Conservation (phyloP, 2,113 vertebrate species). For the Phasianus colchicus region DNA sequence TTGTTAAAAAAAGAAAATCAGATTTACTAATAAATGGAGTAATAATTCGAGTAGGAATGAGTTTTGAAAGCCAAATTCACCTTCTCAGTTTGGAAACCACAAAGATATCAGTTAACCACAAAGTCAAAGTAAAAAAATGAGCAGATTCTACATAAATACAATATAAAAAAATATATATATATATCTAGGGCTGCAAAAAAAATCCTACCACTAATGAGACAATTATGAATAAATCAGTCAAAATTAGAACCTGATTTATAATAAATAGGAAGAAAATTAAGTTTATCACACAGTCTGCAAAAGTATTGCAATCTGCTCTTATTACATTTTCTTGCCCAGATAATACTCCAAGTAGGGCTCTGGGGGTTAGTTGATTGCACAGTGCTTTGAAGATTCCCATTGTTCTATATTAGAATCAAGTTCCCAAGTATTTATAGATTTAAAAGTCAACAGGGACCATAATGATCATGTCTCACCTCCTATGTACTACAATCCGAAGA, state of each 20-base stretch:
- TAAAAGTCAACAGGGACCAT: neutral
- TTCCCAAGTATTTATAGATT: neutral
- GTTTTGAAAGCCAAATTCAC: neutral
- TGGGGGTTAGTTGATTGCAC: neutral
- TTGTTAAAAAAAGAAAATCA: neutral
- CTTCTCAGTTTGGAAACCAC: neutral
- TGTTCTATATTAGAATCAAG: neutral
- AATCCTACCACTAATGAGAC: neutral
- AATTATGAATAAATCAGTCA: neutral
- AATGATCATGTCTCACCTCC: neutral
- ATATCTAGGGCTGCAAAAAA: neutral
- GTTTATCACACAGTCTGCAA: neutral
- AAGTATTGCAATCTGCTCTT: neutral
- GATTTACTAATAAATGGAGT: neutral
- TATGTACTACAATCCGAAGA: neutral
- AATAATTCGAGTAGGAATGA: neutral
- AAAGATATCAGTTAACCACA: neutral
- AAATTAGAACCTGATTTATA: neutral
- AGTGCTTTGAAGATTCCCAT: neutral
- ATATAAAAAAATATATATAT: neutral
- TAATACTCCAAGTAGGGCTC: neutral
- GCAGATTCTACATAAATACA: neutral
- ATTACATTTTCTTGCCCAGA: neutral
- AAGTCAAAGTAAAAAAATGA: slow-evolving; percentile 4
- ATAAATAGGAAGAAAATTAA: neutral